Conservation (phyloP, 2,888 invertebrate genomes). For the Lathronympha strigana region DNA sequence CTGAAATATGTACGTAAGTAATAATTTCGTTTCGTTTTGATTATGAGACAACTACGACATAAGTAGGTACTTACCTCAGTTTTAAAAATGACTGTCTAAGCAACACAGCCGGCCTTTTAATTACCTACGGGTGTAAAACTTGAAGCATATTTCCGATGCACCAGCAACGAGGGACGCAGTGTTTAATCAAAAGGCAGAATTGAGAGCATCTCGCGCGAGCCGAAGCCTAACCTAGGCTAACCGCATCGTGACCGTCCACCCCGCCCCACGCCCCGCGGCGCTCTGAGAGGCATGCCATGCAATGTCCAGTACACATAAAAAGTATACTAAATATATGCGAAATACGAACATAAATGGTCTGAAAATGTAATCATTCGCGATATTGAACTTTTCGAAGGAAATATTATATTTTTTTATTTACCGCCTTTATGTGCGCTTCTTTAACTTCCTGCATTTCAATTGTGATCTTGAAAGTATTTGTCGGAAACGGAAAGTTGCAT, state of each 20-base stretch:
- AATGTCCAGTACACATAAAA: slow-evolving; percentile 38
- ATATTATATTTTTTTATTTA: too few relatives aligned
- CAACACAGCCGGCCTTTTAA: slow-evolving; percentile 7
- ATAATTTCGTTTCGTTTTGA: too few relatives aligned
- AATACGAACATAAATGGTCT: too few relatives aligned
- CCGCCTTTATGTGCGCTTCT: too few relatives aligned
- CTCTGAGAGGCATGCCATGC: slow-evolving; percentile 45
- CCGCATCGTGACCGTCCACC: slow-evolving; percentile 72
- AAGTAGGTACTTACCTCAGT: background rate
- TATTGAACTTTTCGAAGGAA: too few relatives aligned
- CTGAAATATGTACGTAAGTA: too few relatives aligned
- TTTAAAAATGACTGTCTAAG: background rate
- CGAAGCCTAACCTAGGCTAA: slow-evolving; percentile 69
- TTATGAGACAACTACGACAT: too few relatives aligned
- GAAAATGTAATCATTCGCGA: too few relatives aligned
- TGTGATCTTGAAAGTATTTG: too few relatives aligned
- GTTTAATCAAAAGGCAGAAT: slow-evolving; percentile 53
- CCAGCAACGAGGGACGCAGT: slow-evolving; percentile 18
- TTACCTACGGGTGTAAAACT: too few relatives aligned
- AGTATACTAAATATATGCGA: background rate
- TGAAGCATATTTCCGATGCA: slow-evolving; percentile 1
- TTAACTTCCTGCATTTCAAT: too few relatives aligned
- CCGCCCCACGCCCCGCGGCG: slow-evolving; percentile 46
- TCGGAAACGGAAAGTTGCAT: too few relatives aligned
- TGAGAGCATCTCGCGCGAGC: slow-evolving; percentile 50